Conservation (phyloP, 1,140 invertebrate genomes). For the Drosophila mayri region DNA sequence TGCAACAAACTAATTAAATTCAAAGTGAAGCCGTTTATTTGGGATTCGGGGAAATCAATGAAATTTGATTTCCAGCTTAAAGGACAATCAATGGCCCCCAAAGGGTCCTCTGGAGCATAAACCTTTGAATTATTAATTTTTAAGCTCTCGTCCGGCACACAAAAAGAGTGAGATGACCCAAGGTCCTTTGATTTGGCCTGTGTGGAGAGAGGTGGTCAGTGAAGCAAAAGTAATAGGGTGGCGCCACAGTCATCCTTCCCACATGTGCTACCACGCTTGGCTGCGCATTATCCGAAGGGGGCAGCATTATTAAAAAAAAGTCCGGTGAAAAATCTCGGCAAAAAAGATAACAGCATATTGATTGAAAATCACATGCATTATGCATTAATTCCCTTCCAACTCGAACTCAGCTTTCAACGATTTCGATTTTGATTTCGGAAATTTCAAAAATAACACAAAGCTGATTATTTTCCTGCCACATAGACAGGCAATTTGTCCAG, state of each 20-base stretch:
- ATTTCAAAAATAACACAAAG: slow-evolving; percentile 54
- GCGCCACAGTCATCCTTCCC: slow-evolving; percentile 22
- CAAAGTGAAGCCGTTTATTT: background rate
- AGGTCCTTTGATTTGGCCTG: slow-evolving; percentile 68
- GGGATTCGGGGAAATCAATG: slow-evolving; percentile 49
- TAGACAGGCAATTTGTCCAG: slow-evolving; percentile 64
- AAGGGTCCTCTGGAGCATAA: slow-evolving; percentile 49
- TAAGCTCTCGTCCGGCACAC: slow-evolving; percentile 51
- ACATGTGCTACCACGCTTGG: slow-evolving; percentile 55
- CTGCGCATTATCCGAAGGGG: slow-evolving; percentile 63
- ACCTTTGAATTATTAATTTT: slow-evolving; percentile 82
- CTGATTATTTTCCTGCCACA: slow-evolving; percentile 45
- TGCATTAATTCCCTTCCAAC: slow-evolving; percentile 45
- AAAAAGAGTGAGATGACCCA: slow-evolving; percentile 34
- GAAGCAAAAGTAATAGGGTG: slow-evolving; percentile 68
- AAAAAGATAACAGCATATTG: slow-evolving; percentile 41
- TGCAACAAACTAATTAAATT: slow-evolving; percentile 59
- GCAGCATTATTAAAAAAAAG: slow-evolving; percentile 53
- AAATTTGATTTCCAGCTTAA: slow-evolving; percentile 53
- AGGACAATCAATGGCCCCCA: slow-evolving; percentile 20
- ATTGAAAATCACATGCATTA: slow-evolving; percentile 59
- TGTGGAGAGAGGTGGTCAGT: slow-evolving; percentile 45
- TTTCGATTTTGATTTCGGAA: slow-evolving; percentile 26
- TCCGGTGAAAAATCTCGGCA: slow-evolving; percentile 23
- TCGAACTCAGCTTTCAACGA: background rate